These are phyloP conservation scores for Pagetopsis macropterus DNA, from an alignment of 2,797 vertebrate genomes.

Conservation along the genomic window DNA sequence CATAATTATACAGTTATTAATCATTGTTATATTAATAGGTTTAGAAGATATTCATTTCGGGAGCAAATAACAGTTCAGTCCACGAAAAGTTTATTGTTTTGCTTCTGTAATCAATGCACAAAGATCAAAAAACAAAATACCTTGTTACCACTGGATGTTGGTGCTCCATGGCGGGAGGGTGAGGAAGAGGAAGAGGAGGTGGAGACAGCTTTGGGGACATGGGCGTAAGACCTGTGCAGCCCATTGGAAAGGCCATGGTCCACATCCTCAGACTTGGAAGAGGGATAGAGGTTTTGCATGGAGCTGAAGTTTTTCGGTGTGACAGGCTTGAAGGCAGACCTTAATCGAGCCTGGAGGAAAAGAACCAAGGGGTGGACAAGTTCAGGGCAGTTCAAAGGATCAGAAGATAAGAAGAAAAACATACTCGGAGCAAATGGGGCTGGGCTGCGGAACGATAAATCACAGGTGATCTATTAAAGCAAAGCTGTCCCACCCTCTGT, in stretches of 20 bases:
- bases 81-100: background rate
- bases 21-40: conserved; percentile 10
- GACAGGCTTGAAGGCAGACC: conserved; percentile 92
- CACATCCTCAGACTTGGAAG: conserved; percentile 89
- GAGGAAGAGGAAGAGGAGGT: conserved; percentile 89
- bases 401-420: background rate
- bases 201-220: conserved; percentile 84
- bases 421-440: background rate
- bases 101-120: background rate
- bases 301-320: conserved; percentile 92
- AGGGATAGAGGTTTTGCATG: conserved; percentile 92
- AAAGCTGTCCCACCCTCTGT: conserved; percentile 38
- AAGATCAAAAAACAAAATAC: conserved; percentile 41
- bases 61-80: background rate
- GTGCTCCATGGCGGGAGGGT: conserved; percentile 83
- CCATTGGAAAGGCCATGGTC: conserved; percentile 88
- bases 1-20: conserved; percentile 45
- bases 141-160: conserved; percentile 67
- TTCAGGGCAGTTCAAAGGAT: conserved; percentile 12
- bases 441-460: conserved; percentile 43
- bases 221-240: conserved; percentile 74
- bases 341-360: conserved; percentile 85
- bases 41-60: conserved; percentile 17
- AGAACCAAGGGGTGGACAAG: background rate
- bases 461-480: conserved; percentile 53